A percentile compares a stretch with the other conserved stretches of the same genome.
phyloP scores from a whole-genome alignment of 2,888 invertebrate species.

The Melanargia galathea region DNA sequence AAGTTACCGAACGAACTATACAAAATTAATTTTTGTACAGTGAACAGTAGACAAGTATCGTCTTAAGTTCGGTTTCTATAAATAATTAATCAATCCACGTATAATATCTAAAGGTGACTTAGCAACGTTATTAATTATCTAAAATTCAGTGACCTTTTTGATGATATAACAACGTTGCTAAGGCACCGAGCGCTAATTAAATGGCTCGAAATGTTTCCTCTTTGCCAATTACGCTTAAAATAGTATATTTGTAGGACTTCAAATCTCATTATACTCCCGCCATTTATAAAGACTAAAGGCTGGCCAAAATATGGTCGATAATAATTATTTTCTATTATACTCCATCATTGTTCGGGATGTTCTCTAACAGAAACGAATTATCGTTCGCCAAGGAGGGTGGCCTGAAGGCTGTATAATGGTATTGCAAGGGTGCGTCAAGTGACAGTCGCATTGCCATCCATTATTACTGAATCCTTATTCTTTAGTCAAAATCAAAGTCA shows the following conservation, averaged over 20 bases:
- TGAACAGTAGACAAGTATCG: too few relatives aligned
- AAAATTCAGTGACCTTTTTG: too few relatives aligned
- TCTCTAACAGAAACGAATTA: slow-evolving; percentile 52
- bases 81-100: too few relatives aligned
- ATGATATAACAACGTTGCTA: too few relatives aligned
- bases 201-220: background rate
- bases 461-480: slow-evolving; percentile 68
- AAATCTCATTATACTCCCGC: background rate
- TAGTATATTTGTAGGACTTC: background rate
- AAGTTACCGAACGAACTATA: too few relatives aligned
- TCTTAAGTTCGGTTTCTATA: too few relatives aligned
- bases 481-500: slow-evolving; percentile 34
- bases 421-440: slow-evolving; percentile 79
- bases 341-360: slow-evolving; percentile 16
- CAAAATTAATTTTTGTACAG: too few relatives aligned
- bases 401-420: slow-evolving; percentile 67
- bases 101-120: too few relatives aligned
- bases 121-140: too few relatives aligned
- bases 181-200: too few relatives aligned
- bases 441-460: slow-evolving; percentile 71
- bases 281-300: background rate
- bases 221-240: too few relatives aligned
- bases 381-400: slow-evolving; percentile 51
- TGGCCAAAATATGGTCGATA: background rate
- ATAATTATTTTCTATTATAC: slow-evolving; percentile 10